Evolutionary conservation across 2,797 vertebrate genomes (phyloP).

Genomic region (Gallinago nigripennis): DNA sequence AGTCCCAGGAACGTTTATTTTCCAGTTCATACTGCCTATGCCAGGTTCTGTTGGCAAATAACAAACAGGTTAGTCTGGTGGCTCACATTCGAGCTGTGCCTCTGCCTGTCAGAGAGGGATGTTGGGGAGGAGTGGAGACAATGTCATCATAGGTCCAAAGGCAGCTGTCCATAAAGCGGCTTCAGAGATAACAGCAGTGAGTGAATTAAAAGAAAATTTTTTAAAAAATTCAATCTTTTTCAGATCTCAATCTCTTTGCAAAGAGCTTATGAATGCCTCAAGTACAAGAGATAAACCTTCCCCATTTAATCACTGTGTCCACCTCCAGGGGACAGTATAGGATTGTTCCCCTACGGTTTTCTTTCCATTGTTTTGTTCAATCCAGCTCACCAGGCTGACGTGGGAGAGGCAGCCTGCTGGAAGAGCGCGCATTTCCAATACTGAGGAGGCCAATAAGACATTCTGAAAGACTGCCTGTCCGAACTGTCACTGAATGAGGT

Average conservation of each 20-base stretch:
- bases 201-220: background rate
- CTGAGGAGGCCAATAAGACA: background rate
- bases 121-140: background rate
- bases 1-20: background rate
- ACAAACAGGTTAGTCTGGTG: background rate
- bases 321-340: conserved; percentile 57
- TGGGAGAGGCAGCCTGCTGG: background rate
- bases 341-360: conserved; percentile 11
- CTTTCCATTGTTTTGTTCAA: background rate
- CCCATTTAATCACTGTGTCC: background rate
- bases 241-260: background rate
- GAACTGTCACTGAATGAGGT: background rate
- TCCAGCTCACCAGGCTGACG: background rate
- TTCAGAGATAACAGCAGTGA: background rate
- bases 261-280: background rate
- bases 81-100: background rate
- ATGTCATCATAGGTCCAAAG: background rate
- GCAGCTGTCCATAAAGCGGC: background rate
- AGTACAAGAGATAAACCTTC: background rate
- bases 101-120: background rate
- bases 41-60: background rate
- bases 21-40: background rate
- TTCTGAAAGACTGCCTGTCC: background rate
- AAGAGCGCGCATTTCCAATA: background rate
- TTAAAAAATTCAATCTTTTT: background rate